A percentile compares a stretch with the other conserved stretches of the same genome.
These are phyloP conservation scores for Lepidochrysops patricia DNA, from an alignment of 2,888 invertebrate species.

Conservation along the genomic window DNA sequence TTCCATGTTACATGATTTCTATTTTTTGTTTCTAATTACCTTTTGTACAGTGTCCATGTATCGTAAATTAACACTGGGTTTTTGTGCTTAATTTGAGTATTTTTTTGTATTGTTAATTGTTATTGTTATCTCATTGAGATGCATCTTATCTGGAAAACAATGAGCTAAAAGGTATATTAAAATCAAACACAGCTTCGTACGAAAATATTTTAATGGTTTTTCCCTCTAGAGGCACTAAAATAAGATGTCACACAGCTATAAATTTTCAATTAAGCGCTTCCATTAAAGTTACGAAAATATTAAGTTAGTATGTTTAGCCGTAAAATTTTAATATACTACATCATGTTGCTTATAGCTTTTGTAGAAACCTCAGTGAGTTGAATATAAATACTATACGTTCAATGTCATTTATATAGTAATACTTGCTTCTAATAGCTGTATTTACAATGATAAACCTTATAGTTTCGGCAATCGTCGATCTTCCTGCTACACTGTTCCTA, in stretches of 20 bases:
- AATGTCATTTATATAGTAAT: too few species aligned
- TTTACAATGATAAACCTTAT: too few species aligned
- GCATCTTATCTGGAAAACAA: background rate
- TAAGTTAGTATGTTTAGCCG: too few species aligned
- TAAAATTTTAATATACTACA: too few species aligned
- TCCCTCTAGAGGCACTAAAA: background rate
- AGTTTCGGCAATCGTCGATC: too few species aligned
- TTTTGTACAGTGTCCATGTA: background rate
- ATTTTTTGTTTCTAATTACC: background rate
- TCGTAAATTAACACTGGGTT: background rate
- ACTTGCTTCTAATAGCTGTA: too few species aligned
- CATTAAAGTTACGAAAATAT: background rate
- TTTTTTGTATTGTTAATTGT: slow-evolving; percentile 2
- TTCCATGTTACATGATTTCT: background rate
- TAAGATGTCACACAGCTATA: background rate
- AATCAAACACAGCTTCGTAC: background rate
- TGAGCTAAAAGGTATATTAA: background rate
- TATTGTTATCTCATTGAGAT: background rate
- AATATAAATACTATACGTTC: too few species aligned
- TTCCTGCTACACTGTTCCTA: too few species aligned
- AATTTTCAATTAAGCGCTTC: background rate
- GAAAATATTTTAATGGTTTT: background rate
- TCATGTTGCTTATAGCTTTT: too few species aligned
- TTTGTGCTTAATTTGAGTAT: background rate
- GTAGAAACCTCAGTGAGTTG: too few species aligned